Evolutionary conservation across 2,797 vertebrate species (phyloP).

Genomic region (Acrossocheilus fasciatus): DNA sequence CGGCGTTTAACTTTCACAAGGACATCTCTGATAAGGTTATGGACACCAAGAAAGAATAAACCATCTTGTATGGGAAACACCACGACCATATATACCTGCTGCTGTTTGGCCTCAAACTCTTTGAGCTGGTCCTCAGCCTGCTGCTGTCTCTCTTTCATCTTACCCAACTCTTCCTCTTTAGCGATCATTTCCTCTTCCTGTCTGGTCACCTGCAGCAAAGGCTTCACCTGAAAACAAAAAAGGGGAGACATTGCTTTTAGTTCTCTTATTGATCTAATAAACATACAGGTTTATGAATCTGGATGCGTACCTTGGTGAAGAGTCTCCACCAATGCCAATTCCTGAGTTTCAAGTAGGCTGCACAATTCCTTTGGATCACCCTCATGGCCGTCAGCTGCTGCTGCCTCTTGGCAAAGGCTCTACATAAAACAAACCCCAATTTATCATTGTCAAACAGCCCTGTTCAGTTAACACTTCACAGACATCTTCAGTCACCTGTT

Average conservation of each 20-base stretch:
- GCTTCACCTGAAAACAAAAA: conserved; percentile 80
- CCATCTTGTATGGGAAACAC: neutral
- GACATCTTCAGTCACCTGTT: neutral
- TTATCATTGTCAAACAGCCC: neutral
- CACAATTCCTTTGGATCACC: conserved; percentile 90
- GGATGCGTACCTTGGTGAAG: conserved; percentile 84
- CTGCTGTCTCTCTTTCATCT: conserved; percentile 87
- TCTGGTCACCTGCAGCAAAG: conserved; percentile 86
- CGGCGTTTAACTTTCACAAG: conserved; percentile 75
- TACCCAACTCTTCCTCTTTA: conserved; percentile 86
- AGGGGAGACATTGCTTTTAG: neutral
- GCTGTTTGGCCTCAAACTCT: conserved; percentile 85
- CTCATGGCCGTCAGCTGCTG: conserved; percentile 89
- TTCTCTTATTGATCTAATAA: neutral
- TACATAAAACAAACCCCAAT: conserved; percentile 51
- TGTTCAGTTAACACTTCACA: neutral
- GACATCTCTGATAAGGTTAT: neutral
- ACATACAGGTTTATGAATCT: neutral
- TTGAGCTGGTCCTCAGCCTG: conserved; percentile 84
- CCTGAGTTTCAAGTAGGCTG: conserved; percentile 87
- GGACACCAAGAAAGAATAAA: neutral
- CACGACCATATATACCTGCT: conserved; percentile 75
- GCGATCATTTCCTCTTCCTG: conserved; percentile 88
- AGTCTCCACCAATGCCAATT: conserved; percentile 94
- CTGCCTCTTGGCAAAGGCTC: conserved; percentile 88